These are phyloP conservation scores for Psittacara wagleri DNA, from an alignment of 2,113 vertebrate species.

Conservation along the genomic window DNA sequence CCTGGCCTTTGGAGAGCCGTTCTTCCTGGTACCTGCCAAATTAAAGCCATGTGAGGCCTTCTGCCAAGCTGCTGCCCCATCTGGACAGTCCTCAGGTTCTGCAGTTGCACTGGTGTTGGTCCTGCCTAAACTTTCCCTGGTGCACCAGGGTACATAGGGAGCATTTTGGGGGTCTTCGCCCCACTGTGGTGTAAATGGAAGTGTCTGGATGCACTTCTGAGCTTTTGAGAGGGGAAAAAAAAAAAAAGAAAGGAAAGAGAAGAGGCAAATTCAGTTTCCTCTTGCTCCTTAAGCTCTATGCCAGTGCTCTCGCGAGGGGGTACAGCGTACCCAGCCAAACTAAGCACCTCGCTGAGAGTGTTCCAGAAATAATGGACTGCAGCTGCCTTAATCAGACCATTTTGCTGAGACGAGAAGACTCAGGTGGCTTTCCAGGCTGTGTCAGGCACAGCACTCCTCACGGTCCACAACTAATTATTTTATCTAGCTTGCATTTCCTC, in stretches of 20 bases:
- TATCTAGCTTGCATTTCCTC: not conserved
- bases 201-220: not conserved
- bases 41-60: not conserved
- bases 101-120: not conserved
- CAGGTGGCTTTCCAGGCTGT: not conserved
- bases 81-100: accelerated
- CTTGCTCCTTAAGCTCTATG: not conserved
- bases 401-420: accelerated
- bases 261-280: not conserved
- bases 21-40: not conserved
- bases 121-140: not conserved
- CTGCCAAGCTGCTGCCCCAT: not conserved
- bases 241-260: not conserved
- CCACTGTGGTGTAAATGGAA: accelerated
- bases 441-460: not conserved
- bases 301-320: not conserved
- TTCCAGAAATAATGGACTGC: accelerated
- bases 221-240: not conserved
- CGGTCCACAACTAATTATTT: not conserved
- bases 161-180: not conserved
- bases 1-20: not conserved
- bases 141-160: not conserved
- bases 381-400: not conserved
- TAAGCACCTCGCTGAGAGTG: not conserved
- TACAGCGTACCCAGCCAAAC: not conserved